A percentile compares a stretch with the other conserved stretches of the same genome.
phyloP scores from a whole-genome alignment of 2,797 vertebrate species.

The Buceros bicornis region DNA sequence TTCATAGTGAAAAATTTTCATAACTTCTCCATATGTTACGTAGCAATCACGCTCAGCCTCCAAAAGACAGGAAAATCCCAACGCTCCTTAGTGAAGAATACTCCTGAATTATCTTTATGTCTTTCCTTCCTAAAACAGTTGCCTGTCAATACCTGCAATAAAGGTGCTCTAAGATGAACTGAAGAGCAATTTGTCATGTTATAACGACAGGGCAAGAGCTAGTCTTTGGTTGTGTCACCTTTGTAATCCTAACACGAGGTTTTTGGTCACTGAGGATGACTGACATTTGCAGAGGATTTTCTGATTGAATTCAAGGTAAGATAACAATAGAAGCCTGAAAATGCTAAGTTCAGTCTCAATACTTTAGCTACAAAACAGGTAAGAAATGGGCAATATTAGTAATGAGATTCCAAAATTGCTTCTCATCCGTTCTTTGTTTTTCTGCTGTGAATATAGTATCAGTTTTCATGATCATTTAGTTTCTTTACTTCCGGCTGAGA shows the following conservation, averaged over 20 bases:
- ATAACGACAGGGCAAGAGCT: neutral
- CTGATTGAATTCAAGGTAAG: neutral
- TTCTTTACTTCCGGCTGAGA: conserved; percentile 2
- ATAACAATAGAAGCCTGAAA: neutral
- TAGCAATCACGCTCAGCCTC: neutral
- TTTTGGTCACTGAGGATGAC: neutral
- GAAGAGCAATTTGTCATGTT: neutral
- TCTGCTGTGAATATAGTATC: neutral
- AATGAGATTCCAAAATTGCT: neutral
- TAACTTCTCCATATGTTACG: neutral
- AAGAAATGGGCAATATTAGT: neutral
- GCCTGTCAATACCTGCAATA: neutral
- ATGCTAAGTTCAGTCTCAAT: neutral
- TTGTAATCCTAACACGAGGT: neutral
- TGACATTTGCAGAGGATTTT: neutral
- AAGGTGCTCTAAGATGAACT: neutral
- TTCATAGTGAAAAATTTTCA: neutral
- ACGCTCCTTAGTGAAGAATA: neutral
- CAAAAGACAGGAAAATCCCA: neutral
- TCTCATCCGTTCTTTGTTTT: neutral
- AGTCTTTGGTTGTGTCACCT: neutral
- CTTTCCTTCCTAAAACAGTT: neutral
- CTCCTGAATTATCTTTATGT: neutral
- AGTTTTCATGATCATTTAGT: neutral
- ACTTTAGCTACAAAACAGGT: neutral